phyloP scores from a whole-genome alignment of 2,888 invertebrate species.

The Pegoplata infirma region DNA sequence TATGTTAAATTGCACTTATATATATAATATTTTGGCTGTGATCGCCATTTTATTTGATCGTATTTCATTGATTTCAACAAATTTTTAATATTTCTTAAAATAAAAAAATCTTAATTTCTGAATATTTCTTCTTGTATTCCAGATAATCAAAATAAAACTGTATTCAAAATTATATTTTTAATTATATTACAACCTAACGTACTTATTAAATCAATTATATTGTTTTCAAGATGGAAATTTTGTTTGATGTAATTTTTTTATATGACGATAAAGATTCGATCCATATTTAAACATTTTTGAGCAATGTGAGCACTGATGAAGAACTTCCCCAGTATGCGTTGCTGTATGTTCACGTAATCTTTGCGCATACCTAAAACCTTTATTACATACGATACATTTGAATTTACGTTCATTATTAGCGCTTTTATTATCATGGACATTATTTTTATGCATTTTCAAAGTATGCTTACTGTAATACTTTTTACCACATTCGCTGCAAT shows the following conservation, averaged over 20 bases:
- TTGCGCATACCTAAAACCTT: slow-evolving; percentile 31
- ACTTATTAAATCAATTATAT: no score
- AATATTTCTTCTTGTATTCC: no score
- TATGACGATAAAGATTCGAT: slow-evolving; percentile 61
- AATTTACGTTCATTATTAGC: slow-evolving; percentile 5
- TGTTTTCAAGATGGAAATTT: no score
- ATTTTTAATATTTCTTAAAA: no score
- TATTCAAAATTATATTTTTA: no score
- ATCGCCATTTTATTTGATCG: no score
- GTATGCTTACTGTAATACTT: slow-evolving; percentile 10
- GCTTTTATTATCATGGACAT: slow-evolving; percentile 3
- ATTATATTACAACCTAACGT: no score
- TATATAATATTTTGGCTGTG: no score
- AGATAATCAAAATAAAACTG: no score
- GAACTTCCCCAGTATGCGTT: slow-evolving; percentile 57
- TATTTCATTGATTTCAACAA: no score
- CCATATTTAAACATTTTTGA: slow-evolving; percentile 59
- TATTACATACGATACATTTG: slow-evolving; percentile 37
- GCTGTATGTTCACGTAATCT: slow-evolving; percentile 53
- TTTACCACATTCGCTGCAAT: slow-evolving; percentile 31
- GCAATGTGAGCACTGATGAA: slow-evolving; percentile 59
- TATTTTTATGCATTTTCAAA: slow-evolving; percentile 33
- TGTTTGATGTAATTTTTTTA: slow-evolving; percentile 49
- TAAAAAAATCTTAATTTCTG: no score
- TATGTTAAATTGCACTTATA: no score